phyloP scores from a whole-genome alignment of 2,888 invertebrate species.

The Lissocephala sabroskyi region DNA sequence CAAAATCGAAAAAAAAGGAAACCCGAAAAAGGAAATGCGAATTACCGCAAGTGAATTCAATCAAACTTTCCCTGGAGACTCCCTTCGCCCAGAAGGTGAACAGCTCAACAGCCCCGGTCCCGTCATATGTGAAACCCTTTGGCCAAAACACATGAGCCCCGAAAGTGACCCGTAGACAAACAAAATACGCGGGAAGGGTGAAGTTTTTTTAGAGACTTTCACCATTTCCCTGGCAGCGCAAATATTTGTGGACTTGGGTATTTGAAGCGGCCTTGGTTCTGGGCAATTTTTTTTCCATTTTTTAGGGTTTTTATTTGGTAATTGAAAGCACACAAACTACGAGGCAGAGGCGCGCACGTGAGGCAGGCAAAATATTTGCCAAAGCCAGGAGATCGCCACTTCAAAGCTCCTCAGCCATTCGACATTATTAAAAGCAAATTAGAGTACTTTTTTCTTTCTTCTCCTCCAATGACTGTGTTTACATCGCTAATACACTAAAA shows the following conservation, averaged over 20 bases:
- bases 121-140: constrained; percentile 45
- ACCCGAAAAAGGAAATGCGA: constrained; percentile 40
- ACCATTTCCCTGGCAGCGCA: constrained; percentile 22
- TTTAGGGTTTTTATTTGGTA: constrained; percentile 22
- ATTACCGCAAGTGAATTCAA: constrained; percentile 53
- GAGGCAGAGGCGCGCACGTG: constrained; percentile 1
- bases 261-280: background rate
- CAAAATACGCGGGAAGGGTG: constrained; percentile 21
- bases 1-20: constrained; percentile 11
- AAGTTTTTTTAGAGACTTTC: constrained; percentile 22
- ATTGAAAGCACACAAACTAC: constrained; percentile 52
- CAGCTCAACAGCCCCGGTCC: constrained; percentile 11
- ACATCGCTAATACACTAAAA: constrained; percentile 19
- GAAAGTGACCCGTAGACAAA: constrained; percentile 64
- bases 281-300: background rate
- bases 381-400: constrained; percentile 1
- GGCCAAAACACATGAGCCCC: constrained; percentile 5
- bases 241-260: background rate
- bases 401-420: constrained; percentile 14
- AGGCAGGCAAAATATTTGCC: background rate
- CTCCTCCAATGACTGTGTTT: constrained; percentile 4
- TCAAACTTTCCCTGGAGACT: constrained; percentile 60
- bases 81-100: constrained; percentile 48
- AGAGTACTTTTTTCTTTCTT: constrained; percentile 45
- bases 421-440: constrained; percentile 62